Base-by-base conservation (phyloP, 2,888 invertebrate genomes). In the Ellobium chinense region DNA sequence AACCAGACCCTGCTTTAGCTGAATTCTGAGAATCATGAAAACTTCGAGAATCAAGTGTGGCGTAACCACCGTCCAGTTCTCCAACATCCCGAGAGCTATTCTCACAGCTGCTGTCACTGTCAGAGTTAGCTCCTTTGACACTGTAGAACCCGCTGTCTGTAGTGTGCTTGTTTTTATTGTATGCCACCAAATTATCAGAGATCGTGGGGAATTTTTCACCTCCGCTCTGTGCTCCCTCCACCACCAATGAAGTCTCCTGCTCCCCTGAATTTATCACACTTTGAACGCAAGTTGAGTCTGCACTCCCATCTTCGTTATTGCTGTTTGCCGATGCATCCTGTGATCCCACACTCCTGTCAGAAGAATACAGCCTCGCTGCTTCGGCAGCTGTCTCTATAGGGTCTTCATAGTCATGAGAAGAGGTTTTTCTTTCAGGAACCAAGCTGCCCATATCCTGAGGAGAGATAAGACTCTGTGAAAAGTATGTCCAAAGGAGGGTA, bases 81-180 rank as follows among this genome's bases (percentile, higher is more conserved):
- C 79, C 46, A 34, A 29, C 75, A 0, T 68, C 65, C 39, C 76
- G 68, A 34, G 72, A 70, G 37, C 73, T 82, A n/a, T 82, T 58
- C 21, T 73, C 83, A 65, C 80, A 79, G 18, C 83, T 82, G 39
- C 80, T 82, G 66, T 85, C 83, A 46, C 82, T 82, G 80, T 85
- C 85, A 29, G 85, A 85, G 72, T 83, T 85, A 27, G 62, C 66
- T 65, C 83, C 83, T 73, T 82, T 80, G 24, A 82, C 85, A 70
- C 85, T 85, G 79, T 83, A 82, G 66, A 83, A 85, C 2, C 85
- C 85, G 69, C 85, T 85, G 70, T 85, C 85, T 29, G 83, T 83
- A 27, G 84, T 84, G 56, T 82, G 73, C 46, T 82, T 84, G 46
- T 81, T 66, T n/a, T 78, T 78, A 29, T 77, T 80, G 63, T 65